Evolutionary conservation across 2,888 invertebrate species (phyloP).

Genomic region (Drosophila anomalata): DNA sequence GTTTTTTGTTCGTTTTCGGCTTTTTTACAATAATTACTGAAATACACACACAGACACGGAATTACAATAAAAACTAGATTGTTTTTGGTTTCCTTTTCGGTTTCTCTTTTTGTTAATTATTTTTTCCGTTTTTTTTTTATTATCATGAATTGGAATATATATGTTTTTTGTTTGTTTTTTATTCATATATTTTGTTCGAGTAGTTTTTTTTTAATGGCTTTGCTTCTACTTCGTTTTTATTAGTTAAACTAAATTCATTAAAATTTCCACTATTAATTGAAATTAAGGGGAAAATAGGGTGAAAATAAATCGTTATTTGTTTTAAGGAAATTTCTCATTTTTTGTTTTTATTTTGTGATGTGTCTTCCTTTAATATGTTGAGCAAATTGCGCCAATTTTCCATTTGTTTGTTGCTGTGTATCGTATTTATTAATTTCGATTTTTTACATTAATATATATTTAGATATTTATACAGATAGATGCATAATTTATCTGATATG

Average conservation of each 20-base stretch:
- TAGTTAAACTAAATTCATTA: constrained; percentile 70
- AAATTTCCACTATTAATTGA: constrained; percentile 67
- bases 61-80: constrained; percentile 79
- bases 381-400: constrained; percentile 67
- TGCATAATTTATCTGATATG: constrained; percentile 42
- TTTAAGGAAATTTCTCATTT: constrained; percentile 7
- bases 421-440: constrained; percentile 10
- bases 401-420: constrained; percentile 10
- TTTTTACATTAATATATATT: constrained; percentile 42
- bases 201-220: constrained; percentile 31
- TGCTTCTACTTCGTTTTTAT: constrained; percentile 36
- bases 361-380: constrained; percentile 48
- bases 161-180: constrained; percentile 24
- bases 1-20: constrained; percentile 31
- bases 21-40: constrained; percentile 74
- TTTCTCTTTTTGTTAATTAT: constrained; percentile 30
- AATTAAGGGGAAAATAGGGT: constrained; percentile 16
- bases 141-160: constrained; percentile 67
- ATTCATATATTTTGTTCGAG: constrained; percentile 17
- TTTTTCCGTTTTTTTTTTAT: constrained; percentile 45
- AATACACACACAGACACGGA: constrained; percentile 81
- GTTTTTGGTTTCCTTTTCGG: constrained; percentile 44
- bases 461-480: constrained; percentile 42
- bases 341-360: constrained; percentile 4
- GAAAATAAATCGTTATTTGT: constrained; percentile 13